Conservation (phyloP, 1,140 invertebrate genomes). For the Diploscapter pachys region DNA sequence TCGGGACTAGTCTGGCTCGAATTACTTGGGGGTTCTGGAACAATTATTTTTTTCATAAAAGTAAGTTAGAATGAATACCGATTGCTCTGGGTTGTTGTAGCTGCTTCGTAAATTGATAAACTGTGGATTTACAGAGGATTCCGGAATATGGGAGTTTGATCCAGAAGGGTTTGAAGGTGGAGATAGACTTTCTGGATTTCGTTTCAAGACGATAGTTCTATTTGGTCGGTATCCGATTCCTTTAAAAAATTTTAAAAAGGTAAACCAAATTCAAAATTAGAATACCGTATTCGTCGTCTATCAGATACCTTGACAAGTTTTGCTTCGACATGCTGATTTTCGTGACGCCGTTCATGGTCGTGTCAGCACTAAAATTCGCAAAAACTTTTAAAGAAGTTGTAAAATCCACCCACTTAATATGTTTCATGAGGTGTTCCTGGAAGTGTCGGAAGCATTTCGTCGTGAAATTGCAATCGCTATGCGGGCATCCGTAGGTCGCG, state of each 20-base stretch:
- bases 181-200: no score
- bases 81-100: no score
- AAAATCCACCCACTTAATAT: slow-evolving; percentile 8
- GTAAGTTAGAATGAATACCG: no score
- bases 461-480: slow-evolving; percentile 43
- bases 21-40: no score
- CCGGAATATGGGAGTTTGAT: no score
- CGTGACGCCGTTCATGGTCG: neutral
- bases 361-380: neutral
- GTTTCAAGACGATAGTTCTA: neutral
- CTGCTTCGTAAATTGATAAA: no score
- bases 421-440: slow-evolving; percentile 50
- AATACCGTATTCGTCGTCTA: neutral
- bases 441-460: slow-evolving; percentile 55
- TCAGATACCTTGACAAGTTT: neutral
- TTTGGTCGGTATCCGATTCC: neutral
- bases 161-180: no score
- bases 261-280: neutral
- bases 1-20: no score
- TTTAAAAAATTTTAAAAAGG: neutral
- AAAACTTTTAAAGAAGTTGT: neutral
- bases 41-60: no score
- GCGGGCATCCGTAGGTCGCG: slow-evolving; percentile 52
- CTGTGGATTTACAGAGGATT: no score
- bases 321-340: neutral